phyloP scores from a whole-genome alignment of 2,113 vertebrate genomes.

The Neodontobutis hainanensis region DNA sequence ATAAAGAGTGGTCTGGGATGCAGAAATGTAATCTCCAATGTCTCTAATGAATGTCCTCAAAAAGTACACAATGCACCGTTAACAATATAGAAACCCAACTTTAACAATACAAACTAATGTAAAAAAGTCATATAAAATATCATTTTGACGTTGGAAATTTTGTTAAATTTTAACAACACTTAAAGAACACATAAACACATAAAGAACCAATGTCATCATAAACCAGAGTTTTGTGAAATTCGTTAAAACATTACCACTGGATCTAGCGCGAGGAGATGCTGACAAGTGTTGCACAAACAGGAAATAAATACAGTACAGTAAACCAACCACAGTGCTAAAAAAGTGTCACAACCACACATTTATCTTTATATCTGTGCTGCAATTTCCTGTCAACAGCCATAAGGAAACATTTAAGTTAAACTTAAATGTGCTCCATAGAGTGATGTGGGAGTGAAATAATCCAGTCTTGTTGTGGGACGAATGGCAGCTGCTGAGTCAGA shows the following conservation, averaged over 20 bases:
- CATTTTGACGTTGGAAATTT: too few species aligned
- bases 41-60: too few species aligned
- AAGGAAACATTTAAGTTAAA: background rate
- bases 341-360: background rate
- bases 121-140: too few species aligned
- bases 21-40: too few species aligned
- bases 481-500: constrained; percentile 21
- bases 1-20: too few species aligned
- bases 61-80: too few species aligned
- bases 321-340: background rate
- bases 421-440: background rate
- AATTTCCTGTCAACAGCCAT: constrained; percentile 1
- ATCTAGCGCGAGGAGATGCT: background rate
- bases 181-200: too few species aligned
- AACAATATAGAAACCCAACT: too few species aligned
- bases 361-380: constrained; percentile 7
- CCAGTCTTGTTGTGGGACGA: constrained; percentile 27
- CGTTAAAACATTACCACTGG: background rate
- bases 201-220: too few species aligned
- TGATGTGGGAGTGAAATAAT: constrained; percentile 11
- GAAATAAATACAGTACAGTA: background rate
- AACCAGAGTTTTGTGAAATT: too few species aligned
- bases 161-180: too few species aligned
- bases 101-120: too few species aligned
- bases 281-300: background rate